Conservation (phyloP, 2,113 vertebrate genomes). For the Regulus satrapa region DNA sequence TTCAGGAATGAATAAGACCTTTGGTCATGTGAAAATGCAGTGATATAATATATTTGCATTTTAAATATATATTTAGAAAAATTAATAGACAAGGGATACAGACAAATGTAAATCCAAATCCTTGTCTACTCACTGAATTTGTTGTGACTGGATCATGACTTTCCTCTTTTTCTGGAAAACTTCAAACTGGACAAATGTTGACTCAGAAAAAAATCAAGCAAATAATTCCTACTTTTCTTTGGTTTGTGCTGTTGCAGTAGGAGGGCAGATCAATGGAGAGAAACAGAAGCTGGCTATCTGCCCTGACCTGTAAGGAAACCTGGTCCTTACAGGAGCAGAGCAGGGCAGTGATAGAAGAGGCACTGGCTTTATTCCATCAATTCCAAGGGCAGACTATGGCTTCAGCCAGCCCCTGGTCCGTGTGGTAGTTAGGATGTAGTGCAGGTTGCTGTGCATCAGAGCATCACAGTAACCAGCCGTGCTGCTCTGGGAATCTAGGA, state of each 20-base stretch:
- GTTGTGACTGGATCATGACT: not conserved
- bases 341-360: not conserved
- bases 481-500: not conserved
- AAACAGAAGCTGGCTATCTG: not conserved
- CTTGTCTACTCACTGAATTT: fast-evolving
- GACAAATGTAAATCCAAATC: not conserved
- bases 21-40: not conserved
- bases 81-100: not conserved
- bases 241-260: not conserved
- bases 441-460: not conserved
- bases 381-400: not conserved
- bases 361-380: fast-evolving
- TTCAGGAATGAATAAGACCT: not conserved
- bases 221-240: not conserved
- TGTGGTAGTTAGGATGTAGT: not conserved
- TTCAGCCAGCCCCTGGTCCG: not conserved
- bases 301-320: not conserved
- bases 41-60: not conserved
- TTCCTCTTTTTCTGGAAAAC: not conserved
- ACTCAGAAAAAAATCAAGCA: not conserved
- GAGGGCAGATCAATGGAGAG: not conserved
- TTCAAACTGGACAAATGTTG: not conserved
- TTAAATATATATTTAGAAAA: not conserved
- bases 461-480: not conserved
- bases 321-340: not conserved